phyloP scores from a whole-genome alignment of 1,140 invertebrate genomes.

The Drosophila nikananu region DNA sequence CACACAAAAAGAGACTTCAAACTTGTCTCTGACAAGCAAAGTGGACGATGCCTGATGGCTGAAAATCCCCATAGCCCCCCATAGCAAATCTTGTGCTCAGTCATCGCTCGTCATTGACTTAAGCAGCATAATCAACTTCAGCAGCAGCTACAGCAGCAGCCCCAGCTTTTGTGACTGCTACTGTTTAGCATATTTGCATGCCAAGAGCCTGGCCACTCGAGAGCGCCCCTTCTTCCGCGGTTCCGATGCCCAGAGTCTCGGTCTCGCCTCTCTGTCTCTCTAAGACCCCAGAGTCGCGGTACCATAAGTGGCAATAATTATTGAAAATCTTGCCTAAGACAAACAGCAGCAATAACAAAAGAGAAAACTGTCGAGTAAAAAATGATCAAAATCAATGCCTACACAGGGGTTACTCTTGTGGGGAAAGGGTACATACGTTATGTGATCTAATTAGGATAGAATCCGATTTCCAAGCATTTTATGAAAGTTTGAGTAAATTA shows the following conservation, averaged over 20 bases:
- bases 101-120: constrained; percentile 78
- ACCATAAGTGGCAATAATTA: constrained; percentile 84
- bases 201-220: constrained; percentile 78
- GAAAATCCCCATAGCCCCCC: constrained; percentile 42
- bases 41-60: constrained; percentile 16
- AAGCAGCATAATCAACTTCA: constrained; percentile 83
- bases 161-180: constrained; percentile 61
- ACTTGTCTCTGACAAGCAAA: constrained; percentile 75
- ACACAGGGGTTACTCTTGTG: constrained; percentile 13
- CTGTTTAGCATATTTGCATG: constrained; percentile 85
- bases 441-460: constrained; percentile 7
- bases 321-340: constrained; percentile 83
- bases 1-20: constrained; percentile 63
- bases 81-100: constrained; percentile 72
- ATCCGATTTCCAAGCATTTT: background rate
- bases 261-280: constrained; percentile 2
- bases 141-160: constrained; percentile 14
- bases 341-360: constrained; percentile 67
- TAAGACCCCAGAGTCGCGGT: constrained; percentile 35
- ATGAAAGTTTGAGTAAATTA: too few species aligned
- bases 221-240: constrained; percentile 24
- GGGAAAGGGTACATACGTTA: background rate
- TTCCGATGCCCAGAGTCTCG: background rate
- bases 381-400: constrained; percentile 16
- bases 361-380: constrained; percentile 45